Base-by-base conservation (phyloP, 1,140 invertebrate species). In the Dinothrombium tinctorium region DNA sequence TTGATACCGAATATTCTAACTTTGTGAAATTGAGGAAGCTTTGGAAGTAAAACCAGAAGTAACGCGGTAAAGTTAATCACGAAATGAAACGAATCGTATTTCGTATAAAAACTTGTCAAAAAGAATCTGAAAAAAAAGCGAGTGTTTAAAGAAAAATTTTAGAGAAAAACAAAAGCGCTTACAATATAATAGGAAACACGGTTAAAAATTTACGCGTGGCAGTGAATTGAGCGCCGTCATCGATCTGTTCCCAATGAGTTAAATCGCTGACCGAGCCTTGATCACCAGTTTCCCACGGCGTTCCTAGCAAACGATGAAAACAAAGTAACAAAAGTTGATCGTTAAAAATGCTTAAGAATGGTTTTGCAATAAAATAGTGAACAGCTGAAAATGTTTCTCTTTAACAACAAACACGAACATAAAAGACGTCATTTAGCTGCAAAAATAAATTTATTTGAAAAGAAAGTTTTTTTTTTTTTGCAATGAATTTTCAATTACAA, bases 221-320 rank as follows among this genome's bases (percentile, higher is more conserved):
- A 4, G 73, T 75, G 54, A 70, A 73, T 54, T 74, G 73, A 36
- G 64, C 60, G 12, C 73, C 73, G 56, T 69, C 63, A 55, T 76
- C 73, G 48, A 76, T 72, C 56, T 76, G 73, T 51, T 76, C 73
- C 73, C 73, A 76, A 49, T 73, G 71, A 1, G 73, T 75, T 45
- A 68, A 58, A 11, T 53, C 58, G 14, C 71, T 54, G 8, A 62
- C 59, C 21, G 61, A 58, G 9, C 72, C 73, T 54, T 74, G 72
- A 50, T 74, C 72, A 40, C 62, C 61, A 17, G 68, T 64, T 41
- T 70, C 65, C 69, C 72, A 76, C 9, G 73, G 73, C 2, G 72
- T 71, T 7, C 73, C 73, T 58, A 74, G 75, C 12, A 73, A 60
- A n/a, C n/a, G n/a, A n/a, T n/a, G n/a, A n/a, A n/a, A n/a, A n/a